Conservation (phyloP, 2,113 vertebrate species). For the Anoplopoma fimbria region DNA sequence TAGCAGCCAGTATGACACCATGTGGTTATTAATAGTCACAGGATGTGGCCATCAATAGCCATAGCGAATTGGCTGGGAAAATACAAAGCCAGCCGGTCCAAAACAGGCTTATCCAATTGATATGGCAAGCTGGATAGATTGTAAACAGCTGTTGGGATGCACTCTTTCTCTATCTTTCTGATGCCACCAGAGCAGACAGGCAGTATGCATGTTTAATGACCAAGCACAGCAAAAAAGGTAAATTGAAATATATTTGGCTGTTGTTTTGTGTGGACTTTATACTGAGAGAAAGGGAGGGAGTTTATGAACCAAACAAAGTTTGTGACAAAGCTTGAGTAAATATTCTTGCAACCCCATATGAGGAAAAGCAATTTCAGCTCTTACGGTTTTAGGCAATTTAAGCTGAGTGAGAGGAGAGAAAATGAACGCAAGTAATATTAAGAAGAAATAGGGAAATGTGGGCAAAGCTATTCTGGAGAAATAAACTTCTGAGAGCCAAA, state of each 20-base stretch:
- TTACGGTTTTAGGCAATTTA: slow-evolving; percentile 57
- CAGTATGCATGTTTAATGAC: slow-evolving; percentile 36
- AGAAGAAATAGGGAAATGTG: slow-evolving; percentile 47
- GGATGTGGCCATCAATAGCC: slow-evolving; percentile 45
- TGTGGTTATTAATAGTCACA: slow-evolving; percentile 67
- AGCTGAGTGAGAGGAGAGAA: slow-evolving; percentile 18
- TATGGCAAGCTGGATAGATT: slow-evolving; percentile 56
- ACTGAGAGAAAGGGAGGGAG: slow-evolving; percentile 1
- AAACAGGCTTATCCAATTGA: slow-evolving; percentile 58
- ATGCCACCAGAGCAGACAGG: slow-evolving; percentile 8
- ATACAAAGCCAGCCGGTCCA: slow-evolving; percentile 47
- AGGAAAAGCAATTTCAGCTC: slow-evolving; percentile 60
- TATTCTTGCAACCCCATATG: slow-evolving; percentile 49
- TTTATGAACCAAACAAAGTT: slow-evolving; percentile 46
- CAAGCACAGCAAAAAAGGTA: slow-evolving; percentile 19
- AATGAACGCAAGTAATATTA: slow-evolving; percentile 56
- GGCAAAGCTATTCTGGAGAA: slow-evolving; percentile 27
- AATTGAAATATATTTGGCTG: slow-evolving; percentile 31
- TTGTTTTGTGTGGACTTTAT: slow-evolving; percentile 21
- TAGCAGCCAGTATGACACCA: slow-evolving; percentile 14
- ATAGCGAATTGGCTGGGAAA: slow-evolving; percentile 60
- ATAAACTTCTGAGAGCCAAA: slow-evolving; percentile 48
- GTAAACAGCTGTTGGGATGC: slow-evolving; percentile 57
- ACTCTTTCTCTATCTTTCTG: slow-evolving; percentile 19
- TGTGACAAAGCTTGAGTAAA: slow-evolving; percentile 46